Percentiles rank a stretch among this genome's conserved stretches.
Evolutionary conservation across 2,888 invertebrate genomes (phyloP).

Genomic region (Tuta absoluta): DNA sequence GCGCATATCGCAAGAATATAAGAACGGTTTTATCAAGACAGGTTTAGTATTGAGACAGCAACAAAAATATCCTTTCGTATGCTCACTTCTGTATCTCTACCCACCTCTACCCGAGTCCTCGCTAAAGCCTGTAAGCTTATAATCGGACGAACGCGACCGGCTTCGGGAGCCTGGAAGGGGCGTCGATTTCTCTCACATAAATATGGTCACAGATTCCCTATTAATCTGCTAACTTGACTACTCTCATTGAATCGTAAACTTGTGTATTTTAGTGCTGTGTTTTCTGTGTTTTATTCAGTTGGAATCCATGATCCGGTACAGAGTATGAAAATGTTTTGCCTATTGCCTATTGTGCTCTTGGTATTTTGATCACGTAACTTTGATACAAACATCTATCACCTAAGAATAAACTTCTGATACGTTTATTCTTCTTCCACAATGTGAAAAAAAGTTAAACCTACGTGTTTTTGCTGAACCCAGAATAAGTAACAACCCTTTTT

Average conservation of each 20-base stretch:
- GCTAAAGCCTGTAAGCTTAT: constrained; percentile 42
- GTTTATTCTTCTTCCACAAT: no score
- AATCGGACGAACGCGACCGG: constrained; percentile 61
- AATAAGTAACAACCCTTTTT: background rate
- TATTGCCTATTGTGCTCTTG: no score
- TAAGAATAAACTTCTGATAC: no score
- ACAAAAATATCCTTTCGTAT: background rate
- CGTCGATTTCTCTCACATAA: constrained; percentile 34
- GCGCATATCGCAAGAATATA: no score
- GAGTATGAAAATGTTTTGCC: no score
- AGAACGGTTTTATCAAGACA: no score
- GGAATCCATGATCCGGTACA: no score
- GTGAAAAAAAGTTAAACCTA: no score
- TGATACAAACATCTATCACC: no score
- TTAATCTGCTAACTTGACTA: constrained; percentile 37
- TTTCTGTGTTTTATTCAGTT: background rate
- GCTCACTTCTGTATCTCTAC: background rate
- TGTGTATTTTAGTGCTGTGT: background rate
- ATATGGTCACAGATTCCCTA: constrained; percentile 41
- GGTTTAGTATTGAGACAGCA: no score
- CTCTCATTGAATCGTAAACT: constrained; percentile 42
- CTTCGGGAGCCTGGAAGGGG: constrained; percentile 47
- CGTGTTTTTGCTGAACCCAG: no score
- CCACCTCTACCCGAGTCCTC: background rate
- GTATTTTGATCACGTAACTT: no score